phyloP scores from a whole-genome alignment of 2,888 invertebrate genomes.

The Melieria picta region DNA sequence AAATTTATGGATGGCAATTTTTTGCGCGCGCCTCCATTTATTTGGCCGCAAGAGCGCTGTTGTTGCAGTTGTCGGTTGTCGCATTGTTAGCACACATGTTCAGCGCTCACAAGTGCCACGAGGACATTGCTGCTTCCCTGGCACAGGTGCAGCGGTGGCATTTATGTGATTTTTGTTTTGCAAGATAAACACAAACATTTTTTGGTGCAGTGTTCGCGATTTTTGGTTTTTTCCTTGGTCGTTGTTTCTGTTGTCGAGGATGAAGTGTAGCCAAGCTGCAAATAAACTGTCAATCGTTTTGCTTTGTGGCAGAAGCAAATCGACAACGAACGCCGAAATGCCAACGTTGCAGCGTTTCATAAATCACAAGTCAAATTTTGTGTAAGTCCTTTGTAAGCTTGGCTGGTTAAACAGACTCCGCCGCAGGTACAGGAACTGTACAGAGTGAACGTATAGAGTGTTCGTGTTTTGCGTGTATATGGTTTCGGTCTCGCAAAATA shows the following conservation, averaged over 20 bases:
- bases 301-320: slow-evolving; percentile 16
- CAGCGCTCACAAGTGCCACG: neutral
- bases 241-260: slow-evolving; percentile 21
- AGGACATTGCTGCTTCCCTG: neutral
- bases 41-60: neutral
- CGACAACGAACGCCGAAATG: too few species aligned
- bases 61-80: neutral
- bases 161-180: slow-evolving; percentile 45
- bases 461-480: too few species aligned
- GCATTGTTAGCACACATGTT: slow-evolving; percentile 21
- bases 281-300: slow-evolving; percentile 54
- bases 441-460: too few species aligned
- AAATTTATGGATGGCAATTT: neutral
- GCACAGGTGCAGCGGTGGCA: neutral
- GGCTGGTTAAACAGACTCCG: slow-evolving; percentile 41
- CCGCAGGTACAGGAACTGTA: neutral
- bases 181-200: slow-evolving; percentile 56
- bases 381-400: slow-evolving; percentile 58
- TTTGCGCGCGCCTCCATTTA: neutral
- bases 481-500: too few species aligned
- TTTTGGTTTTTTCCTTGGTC: too few species aligned
- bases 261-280: slow-evolving; percentile 27
- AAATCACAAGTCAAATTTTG: slow-evolving; percentile 54
- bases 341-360: slow-evolving; percentile 41
- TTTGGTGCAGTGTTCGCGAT: neutral